Conservation (phyloP, 2,797 vertebrate species). For the Apogon talboti region DNA sequence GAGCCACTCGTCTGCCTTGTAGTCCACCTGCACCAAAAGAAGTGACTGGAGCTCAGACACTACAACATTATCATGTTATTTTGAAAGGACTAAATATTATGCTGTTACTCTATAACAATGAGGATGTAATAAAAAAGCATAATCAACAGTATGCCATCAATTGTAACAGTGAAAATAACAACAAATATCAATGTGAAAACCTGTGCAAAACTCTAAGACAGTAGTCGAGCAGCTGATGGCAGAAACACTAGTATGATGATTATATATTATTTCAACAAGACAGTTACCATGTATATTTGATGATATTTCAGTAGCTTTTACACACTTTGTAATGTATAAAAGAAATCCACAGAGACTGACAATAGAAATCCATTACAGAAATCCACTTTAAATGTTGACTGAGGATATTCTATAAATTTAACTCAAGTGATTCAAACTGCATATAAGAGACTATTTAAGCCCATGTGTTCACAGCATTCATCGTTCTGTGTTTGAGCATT, state of each 20-base stretch:
- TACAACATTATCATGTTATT: too few species aligned
- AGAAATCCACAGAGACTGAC: too few species aligned
- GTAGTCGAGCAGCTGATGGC: not conserved
- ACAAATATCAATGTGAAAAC: not conserved
- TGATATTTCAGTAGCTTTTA: too few species aligned
- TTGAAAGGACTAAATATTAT: too few species aligned
- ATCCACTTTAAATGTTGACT: not conserved
- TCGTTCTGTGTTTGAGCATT: not conserved
- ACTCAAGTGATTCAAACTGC: not conserved
- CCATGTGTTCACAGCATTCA: not conserved
- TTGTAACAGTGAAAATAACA: not conserved
- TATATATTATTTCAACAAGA: not conserved
- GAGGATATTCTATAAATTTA: not conserved
- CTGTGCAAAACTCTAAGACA: not conserved
- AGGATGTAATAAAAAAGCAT: not conserved
- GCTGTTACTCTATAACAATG: not conserved
- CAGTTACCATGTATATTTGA: not conserved
- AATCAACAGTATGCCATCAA: not conserved
- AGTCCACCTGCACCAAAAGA: constrained; percentile 88
- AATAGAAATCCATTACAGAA: not conserved
- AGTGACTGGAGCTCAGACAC: too few species aligned
- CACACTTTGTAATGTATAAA: too few species aligned
- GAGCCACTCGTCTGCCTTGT: constrained; percentile 97
- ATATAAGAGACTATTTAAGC: not conserved
- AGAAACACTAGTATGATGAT: not conserved